Conservation (phyloP, 1,140 invertebrate genomes). For the Amyelois transitella region DNA sequence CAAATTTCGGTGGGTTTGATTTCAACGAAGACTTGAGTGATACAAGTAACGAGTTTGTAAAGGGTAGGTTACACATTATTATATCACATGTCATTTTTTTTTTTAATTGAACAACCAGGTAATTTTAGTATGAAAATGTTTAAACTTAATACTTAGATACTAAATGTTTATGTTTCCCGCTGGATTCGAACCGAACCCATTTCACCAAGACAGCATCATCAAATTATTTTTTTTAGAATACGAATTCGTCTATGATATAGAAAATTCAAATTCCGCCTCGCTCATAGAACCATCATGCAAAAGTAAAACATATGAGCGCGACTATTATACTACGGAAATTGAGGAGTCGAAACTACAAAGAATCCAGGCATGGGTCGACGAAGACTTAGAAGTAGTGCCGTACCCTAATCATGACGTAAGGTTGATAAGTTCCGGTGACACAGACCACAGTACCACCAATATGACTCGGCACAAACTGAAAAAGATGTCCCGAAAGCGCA, state of each 20-base stretch:
- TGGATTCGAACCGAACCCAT: no score
- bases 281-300: background rate
- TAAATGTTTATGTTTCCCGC: no score
- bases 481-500: constrained; percentile 1
- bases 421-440: constrained; percentile 22
- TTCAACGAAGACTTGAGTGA: constrained; percentile 20
- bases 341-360: constrained; percentile 20
- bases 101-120: no score
- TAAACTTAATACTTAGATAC: no score
- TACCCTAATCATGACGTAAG: constrained; percentile 11
- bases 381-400: constrained; percentile 18
- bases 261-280: background rate
- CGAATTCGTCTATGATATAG: background rate
- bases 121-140: no score
- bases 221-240: background rate
- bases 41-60: constrained; percentile 17
- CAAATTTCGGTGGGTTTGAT: background rate
- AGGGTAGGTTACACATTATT: constrained; percentile 11
- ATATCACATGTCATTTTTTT: no score
- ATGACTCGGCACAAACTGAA: constrained; percentile 9
- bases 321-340: background rate
- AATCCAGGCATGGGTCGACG: constrained; percentile 30
- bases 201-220: no score
- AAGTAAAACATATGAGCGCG: background rate
- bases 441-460: constrained; percentile 13